A percentile compares a stretch with the other conserved stretches of the same genome.
Evolutionary conservation across 2,888 invertebrate genomes (phyloP).

Genomic region (Helleia helle): DNA sequence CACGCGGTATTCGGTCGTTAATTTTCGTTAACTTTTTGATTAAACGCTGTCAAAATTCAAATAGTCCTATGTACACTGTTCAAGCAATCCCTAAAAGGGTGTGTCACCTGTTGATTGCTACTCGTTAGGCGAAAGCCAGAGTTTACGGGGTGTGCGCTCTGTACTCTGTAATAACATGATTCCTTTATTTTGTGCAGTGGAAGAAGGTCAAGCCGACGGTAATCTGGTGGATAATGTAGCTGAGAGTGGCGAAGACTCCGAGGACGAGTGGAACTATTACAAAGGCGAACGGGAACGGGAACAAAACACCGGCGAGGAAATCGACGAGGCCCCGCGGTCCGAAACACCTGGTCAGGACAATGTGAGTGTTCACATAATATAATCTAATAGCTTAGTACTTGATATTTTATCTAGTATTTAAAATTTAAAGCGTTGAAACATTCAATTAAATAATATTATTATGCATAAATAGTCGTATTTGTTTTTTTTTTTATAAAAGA

Average conservation of each 20-base stretch:
- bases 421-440: too few species aligned
- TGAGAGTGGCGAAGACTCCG: slow-evolving; percentile 84
- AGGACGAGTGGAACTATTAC: slow-evolving; percentile 93
- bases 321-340: slow-evolving; percentile 64
- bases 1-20: slow-evolving; percentile 31
- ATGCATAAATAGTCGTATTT: too few species aligned
- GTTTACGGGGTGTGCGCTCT: slow-evolving; percentile 36
- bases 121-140: slow-evolving; percentile 9
- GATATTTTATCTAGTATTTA: too few species aligned
- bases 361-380: too few species aligned
- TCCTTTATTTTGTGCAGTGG: slow-evolving; percentile 51
- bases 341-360: slow-evolving; percentile 66
- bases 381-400: too few species aligned
- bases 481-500: too few species aligned
- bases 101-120: slow-evolving; percentile 17
- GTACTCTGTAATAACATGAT: slow-evolving; percentile 25
- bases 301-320: slow-evolving; percentile 73
- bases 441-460: too few species aligned
- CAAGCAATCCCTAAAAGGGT: neutral
- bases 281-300: slow-evolving; percentile 78
- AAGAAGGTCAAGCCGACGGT: slow-evolving; percentile 63
- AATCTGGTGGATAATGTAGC: slow-evolving; percentile 81
- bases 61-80: neutral
- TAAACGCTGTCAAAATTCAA: neutral
- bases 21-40: slow-evolving; percentile 25